Conservation (phyloP, 2,113 vertebrate species). For the Alosa alosa region DNA sequence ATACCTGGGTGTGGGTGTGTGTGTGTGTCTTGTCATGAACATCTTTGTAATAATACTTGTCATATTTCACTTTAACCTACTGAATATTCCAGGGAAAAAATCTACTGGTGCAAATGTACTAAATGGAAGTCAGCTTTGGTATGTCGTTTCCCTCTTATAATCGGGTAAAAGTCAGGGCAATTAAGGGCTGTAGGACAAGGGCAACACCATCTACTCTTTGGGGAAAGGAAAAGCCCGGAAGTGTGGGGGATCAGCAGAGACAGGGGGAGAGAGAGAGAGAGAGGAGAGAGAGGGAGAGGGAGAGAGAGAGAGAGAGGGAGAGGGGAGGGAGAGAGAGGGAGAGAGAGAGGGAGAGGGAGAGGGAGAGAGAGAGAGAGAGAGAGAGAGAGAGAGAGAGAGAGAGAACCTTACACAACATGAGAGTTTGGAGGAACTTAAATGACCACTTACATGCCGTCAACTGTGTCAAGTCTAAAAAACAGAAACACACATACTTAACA, state of each 20-base stretch:
- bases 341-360: not conserved
- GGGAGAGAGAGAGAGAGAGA: too few species aligned
- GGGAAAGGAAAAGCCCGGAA: not conserved
- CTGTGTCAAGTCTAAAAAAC: conserved; percentile 89
- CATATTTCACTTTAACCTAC: too few species aligned
- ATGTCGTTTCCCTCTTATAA: not conserved
- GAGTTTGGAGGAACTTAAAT: conserved; percentile 71
- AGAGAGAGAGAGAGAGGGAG: too few species aligned
- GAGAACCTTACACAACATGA: conserved; percentile 21
- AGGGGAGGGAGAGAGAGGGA: too few species aligned
- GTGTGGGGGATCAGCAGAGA: not conserved
- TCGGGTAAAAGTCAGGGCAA: not conserved
- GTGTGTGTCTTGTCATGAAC: too few species aligned
- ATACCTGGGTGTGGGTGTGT: too few species aligned
- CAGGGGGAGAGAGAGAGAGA: too few species aligned
- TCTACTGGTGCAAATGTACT: too few species aligned
- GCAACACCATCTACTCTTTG: not conserved
- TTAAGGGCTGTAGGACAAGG: not conserved
- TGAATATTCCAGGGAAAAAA: too few species aligned
- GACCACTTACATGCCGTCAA: conserved; percentile 95
- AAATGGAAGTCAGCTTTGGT: not conserved
- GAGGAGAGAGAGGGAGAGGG: too few species aligned
- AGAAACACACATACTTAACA: conserved; percentile 83
- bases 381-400: not conserved
- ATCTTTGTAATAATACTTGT: too few species aligned